A percentile compares a stretch with the other conserved stretches of the same genome.
phyloP scores from a whole-genome alignment of 2,113 vertebrate genomes.

The Castor canadensis region DNA sequence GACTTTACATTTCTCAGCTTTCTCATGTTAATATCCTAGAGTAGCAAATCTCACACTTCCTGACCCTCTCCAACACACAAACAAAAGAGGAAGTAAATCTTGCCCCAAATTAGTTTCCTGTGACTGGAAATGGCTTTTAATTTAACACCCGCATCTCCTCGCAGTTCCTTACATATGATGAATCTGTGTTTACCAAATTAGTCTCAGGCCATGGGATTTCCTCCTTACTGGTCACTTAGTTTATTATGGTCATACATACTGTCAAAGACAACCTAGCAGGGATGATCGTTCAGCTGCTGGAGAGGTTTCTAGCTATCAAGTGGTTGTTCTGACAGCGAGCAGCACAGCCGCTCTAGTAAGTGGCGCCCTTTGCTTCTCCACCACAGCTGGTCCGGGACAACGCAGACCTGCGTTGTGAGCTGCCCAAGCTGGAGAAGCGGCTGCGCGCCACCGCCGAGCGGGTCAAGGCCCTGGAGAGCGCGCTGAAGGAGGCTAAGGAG shows the following conservation, averaged over 20 bases:
- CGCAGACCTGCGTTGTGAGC: slow-evolving; percentile 96
- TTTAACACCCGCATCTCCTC: background rate
- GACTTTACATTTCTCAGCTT: background rate
- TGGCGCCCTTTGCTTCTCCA: accelerated
- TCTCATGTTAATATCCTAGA: accelerated
- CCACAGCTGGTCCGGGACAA: slow-evolving; percentile 93
- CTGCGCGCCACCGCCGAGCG: slow-evolving; percentile 92
- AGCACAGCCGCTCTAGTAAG: background rate
- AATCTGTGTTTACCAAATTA: background rate
- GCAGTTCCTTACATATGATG: no score
- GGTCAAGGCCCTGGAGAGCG: slow-evolving; percentile 94
- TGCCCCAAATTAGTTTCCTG: background rate
- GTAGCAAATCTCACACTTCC: background rate
- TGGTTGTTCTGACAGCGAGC: no score
- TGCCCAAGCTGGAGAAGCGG: slow-evolving; percentile 96
- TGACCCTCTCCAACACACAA: background rate
- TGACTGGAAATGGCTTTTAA: background rate
- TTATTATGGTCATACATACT: background rate
- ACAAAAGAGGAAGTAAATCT: background rate
- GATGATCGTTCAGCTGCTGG: background rate
- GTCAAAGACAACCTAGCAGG: background rate
- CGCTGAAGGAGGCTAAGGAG: slow-evolving; percentile 95
- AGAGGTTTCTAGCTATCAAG: background rate
- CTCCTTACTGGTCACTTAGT: background rate
- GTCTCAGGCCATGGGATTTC: background rate